phyloP scores from a whole-genome alignment of 2,888 invertebrate genomes.

The Stenchaetothrips biformis region DNA sequence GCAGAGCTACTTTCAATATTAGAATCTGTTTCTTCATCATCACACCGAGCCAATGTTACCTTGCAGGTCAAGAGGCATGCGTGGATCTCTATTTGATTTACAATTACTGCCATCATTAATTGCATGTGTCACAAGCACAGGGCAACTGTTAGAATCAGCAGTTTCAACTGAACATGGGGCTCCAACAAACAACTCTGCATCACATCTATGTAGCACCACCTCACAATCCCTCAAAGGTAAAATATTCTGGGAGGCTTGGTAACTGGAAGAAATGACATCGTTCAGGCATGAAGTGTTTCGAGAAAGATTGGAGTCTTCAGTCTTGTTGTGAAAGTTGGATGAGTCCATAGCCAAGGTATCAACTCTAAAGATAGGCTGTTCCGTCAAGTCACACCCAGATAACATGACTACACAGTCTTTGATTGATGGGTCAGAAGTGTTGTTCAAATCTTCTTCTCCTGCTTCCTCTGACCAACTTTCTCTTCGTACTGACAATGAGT shows the following conservation, averaged over 20 bases:
- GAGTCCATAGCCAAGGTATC: too few species aligned
- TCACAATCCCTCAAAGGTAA: background rate
- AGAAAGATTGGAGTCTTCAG: too few species aligned
- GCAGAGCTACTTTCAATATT: too few species aligned
- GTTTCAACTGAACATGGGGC: background rate
- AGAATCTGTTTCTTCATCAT: background rate
- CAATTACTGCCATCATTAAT: too few species aligned
- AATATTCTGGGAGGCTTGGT: background rate
- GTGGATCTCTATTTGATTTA: background rate
- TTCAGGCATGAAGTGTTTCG: background rate
- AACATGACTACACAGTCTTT: background rate
- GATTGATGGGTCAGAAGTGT: background rate
- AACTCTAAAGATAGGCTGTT: background rate
- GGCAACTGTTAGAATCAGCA: too few species aligned
- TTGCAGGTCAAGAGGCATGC: background rate
- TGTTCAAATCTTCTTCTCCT: background rate
- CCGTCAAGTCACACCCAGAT: background rate
- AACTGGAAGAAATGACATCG: background rate
- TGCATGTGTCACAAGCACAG: too few species aligned
- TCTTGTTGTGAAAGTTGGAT: too few species aligned
- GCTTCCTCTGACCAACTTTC: background rate
- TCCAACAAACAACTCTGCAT: background rate
- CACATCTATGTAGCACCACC: background rate
- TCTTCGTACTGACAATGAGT: background rate
- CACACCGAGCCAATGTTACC: background rate